phyloP scores from a whole-genome alignment of 2,113 vertebrate species.

The Psittacula cyanocephala region DNA sequence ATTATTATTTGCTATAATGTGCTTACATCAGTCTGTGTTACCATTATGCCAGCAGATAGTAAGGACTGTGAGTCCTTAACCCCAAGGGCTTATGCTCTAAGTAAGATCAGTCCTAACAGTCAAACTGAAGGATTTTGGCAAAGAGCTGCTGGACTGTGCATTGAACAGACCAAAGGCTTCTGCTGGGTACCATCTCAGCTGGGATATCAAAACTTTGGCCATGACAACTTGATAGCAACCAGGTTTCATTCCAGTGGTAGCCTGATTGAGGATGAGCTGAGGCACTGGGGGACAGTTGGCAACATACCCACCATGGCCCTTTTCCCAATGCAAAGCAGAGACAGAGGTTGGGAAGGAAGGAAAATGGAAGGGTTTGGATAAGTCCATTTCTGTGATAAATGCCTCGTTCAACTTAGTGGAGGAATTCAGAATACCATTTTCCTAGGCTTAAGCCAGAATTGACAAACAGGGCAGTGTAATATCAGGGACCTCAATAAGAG shows the following conservation, averaged over 20 bases:
- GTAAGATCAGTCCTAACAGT: background rate
- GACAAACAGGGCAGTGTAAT: background rate
- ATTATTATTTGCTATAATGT: background rate
- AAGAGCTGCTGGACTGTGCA: background rate
- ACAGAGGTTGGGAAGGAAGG: background rate
- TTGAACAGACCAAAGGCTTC: background rate
- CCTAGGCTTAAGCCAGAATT: background rate
- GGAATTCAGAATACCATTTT: background rate
- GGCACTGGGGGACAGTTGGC: fast-evolving
- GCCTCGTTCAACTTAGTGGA: fast-evolving
- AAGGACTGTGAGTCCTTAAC: background rate
- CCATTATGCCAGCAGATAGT: background rate
- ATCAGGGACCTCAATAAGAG: background rate
- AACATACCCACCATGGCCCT: fast-evolving
- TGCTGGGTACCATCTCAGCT: background rate
- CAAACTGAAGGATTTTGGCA: background rate
- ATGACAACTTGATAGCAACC: background rate
- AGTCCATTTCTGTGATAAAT: background rate
- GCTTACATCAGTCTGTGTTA: background rate
- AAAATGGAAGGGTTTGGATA: background rate
- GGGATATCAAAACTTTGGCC: background rate
- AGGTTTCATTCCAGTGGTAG: background rate
- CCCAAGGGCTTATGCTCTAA: background rate
- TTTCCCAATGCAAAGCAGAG: fast-evolving
- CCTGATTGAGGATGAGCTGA: background rate